A percentile compares a stretch with the other conserved stretches of the same genome.
These are phyloP conservation scores for Conomelus anceps DNA, from an alignment of 2,888 invertebrate genomes.

Conservation along the genomic window DNA sequence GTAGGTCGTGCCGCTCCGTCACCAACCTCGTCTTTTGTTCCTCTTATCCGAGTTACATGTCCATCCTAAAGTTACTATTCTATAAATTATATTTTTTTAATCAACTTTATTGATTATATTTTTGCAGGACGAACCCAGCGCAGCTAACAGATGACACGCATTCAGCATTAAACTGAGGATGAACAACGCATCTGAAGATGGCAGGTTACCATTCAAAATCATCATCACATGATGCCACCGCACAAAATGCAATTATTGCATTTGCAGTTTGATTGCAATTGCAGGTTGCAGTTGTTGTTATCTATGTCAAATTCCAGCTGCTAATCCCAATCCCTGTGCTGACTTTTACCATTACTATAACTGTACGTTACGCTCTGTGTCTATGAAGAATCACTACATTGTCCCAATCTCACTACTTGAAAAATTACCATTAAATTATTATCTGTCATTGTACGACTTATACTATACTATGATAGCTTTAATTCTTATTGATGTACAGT, in stretches of 20 bases:
- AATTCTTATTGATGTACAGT: neutral
- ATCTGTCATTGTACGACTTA: neutral
- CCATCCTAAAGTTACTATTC: too few species aligned
- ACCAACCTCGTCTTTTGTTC: too few species aligned
- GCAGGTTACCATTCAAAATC: neutral
- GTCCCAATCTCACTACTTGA: neutral
- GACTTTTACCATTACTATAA: too few species aligned
- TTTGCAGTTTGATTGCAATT: too few species aligned
- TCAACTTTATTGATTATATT: neutral
- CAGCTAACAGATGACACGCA: neutral
- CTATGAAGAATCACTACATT: neutral
- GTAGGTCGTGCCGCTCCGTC: too few species aligned
- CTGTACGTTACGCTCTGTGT: too few species aligned
- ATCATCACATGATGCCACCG: neutral
- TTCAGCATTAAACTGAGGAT: neutral
- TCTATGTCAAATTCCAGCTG: neutral
- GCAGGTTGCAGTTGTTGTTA: neutral
- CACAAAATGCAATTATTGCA: neutral
- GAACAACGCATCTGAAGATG: neutral
- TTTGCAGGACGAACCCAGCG: neutral
- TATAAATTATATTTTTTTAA: too few species aligned
- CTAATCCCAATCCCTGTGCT: neutral
- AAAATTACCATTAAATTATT: neutral
- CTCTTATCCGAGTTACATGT: too few species aligned
- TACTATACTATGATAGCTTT: neutral